Percentiles rank a stretch among this genome's conserved stretches.
phyloP scores from a whole-genome alignment of 2,113 vertebrate genomes.

The Glaucomys volans region DNA sequence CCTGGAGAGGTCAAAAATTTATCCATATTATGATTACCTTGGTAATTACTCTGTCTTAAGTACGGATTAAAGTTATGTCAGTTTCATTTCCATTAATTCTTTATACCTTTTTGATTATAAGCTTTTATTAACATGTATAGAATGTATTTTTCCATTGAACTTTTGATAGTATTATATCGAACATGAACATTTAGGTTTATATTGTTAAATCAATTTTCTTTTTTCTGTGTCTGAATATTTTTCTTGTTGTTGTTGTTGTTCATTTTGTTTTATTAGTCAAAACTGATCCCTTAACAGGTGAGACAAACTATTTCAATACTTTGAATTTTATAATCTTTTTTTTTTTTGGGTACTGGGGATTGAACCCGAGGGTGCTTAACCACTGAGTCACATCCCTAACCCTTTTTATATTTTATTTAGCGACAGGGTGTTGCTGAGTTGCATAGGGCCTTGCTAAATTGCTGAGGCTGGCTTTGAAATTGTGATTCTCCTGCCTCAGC shows the following conservation, averaged over 20 bases:
- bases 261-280: not conserved
- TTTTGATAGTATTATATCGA: conserved; percentile 4
- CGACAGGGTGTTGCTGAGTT: too few species aligned
- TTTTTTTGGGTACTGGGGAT: too few species aligned
- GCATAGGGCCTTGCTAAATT: too few species aligned
- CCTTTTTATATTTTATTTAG: too few species aligned
- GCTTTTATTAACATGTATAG: not conserved
- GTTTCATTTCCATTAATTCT: not conserved
- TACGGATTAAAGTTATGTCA: not conserved
- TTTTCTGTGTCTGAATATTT: not conserved
- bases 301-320: not conserved
- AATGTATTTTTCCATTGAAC: not conserved
- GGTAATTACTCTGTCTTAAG: not conserved
- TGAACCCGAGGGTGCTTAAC: too few species aligned
- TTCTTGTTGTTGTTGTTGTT: not conserved
- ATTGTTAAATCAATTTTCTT: not conserved
- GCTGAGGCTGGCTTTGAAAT: too few species aligned
- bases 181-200: not conserved
- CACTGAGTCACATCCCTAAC: too few species aligned
- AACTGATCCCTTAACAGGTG: not conserved
- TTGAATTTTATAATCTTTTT: not conserved
- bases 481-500: too few species aligned
- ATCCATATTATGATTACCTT: not conserved
- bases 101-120: not conserved
- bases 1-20: not conserved